These are phyloP conservation scores for Drosophila burlai DNA, from an alignment of 1,140 invertebrate genomes.

Conservation along the genomic window DNA sequence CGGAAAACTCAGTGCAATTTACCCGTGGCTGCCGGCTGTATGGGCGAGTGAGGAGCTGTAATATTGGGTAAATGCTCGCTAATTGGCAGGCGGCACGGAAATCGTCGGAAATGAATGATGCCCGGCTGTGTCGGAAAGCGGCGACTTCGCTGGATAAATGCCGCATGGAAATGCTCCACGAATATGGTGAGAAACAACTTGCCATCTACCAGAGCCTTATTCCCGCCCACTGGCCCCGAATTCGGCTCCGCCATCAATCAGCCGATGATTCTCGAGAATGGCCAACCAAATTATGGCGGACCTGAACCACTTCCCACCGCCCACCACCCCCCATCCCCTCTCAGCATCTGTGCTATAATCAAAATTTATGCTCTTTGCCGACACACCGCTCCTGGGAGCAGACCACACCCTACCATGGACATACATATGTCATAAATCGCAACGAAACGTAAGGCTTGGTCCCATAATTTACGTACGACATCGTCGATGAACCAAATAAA, in stretches of 20 bases:
- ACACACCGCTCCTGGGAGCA: conserved; percentile 41
- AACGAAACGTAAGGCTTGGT: conserved; percentile 23
- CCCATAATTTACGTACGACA: conserved; percentile 75
- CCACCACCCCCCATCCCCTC: conserved; percentile 4
- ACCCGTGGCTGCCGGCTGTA: conserved; percentile 10
- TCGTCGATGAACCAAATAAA: conserved; percentile 67
- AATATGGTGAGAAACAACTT: conserved; percentile 60
- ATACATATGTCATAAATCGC: conserved; percentile 77
- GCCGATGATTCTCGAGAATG: conserved; percentile 62
- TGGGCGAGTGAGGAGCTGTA: conserved; percentile 33
- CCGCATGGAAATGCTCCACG: conserved; percentile 49
- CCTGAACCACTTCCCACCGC: conserved; percentile 23
- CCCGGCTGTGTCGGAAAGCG: conserved; percentile 50
- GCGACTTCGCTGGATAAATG: conserved; percentile 51
- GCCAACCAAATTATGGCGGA: conserved; percentile 48
- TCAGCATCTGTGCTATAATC: conserved; percentile 66
- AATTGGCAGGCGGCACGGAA: conserved; percentile 74
- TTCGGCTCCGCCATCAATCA: conserved; percentile 65
- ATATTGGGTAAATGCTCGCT: conserved; percentile 65
- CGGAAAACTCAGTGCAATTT: conserved; percentile 55
- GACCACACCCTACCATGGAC: conserved; percentile 56
- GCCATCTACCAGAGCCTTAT: neutral
- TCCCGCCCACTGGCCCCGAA: conserved; percentile 10
- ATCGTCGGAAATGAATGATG: conserved; percentile 64
- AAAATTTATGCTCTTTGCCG: conserved; percentile 72